Percentiles rank a stretch among this genome's conserved stretches.
These are phyloP conservation scores for Crenuchus spilurus DNA, from an alignment of 2,797 vertebrate genomes.

Conservation along the genomic window DNA sequence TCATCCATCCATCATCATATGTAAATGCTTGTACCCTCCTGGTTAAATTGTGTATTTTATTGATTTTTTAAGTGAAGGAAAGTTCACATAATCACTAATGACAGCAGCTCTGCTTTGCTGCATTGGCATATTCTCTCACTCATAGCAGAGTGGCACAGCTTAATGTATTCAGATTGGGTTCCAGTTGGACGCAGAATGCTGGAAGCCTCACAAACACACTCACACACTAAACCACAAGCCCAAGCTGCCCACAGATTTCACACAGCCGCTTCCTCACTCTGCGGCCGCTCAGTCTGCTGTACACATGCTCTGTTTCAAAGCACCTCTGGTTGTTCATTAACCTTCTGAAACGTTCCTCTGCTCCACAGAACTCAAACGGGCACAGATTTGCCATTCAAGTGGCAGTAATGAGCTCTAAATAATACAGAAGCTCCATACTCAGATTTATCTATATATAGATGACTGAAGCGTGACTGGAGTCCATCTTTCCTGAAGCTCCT, in stretches of 20 bases:
- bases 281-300: neutral
- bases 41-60: too few species aligned
- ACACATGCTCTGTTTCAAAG: neutral
- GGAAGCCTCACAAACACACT: conserved; percentile 23
- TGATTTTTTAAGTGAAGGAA: too few species aligned
- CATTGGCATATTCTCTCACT: conserved; percentile 4
- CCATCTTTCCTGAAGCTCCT: conserved; percentile 12
- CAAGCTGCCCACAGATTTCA: conserved; percentile 37
- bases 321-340: conserved; percentile 16
- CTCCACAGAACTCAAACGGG: neutral
- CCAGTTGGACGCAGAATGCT: conserved; percentile 19
- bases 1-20: too few species aligned
- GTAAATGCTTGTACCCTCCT: too few species aligned
- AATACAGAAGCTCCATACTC: conserved; percentile 17
- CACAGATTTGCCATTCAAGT: conserved; percentile 34
- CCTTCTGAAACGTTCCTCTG: neutral
- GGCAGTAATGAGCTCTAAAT: conserved; percentile 33
- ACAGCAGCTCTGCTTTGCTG: neutral
- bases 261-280: conserved; percentile 30
- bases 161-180: conserved; percentile 49
- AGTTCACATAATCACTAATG: too few species aligned
- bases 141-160: neutral
- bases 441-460: neutral
- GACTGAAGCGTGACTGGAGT: neutral
- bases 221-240: conserved; percentile 19